Base-by-base conservation (phyloP, 2,113 vertebrate genomes). In the Pantherophis guttatus region DNA sequence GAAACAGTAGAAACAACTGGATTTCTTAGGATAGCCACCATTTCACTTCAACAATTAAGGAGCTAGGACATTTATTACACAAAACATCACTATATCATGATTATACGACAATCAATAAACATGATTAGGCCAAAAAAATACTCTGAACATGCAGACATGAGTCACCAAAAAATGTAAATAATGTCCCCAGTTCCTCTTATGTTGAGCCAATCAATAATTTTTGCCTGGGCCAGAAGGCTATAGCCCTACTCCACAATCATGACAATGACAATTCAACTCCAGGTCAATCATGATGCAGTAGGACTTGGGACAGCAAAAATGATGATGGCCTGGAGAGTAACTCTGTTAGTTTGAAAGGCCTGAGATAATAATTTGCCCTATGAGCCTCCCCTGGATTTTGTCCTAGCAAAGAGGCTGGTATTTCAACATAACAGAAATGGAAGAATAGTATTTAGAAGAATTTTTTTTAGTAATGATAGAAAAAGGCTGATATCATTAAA, bases 271-370 rank as follows among this genome's bases (percentile, higher is more conserved):
- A 85, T 75, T 0, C 3, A 94, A 97, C 96, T 96, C 96, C 93
- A 57, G 87, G 90, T 96, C 90, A 96, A 97, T 97, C 93, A 94
- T 94, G 95, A 97, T 95, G 96, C 94, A 94, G 90, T 95, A 95
- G 55, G 93, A 65, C 65, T 90, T 94, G 11, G 87, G 86, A 92
- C 90, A 70, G 26, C 44, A 58, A 65, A 92, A 94, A 94, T 81
- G 90, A 94, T 39, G 94, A 91, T 0, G 10, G 94, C 93, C 94
- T 93, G 94, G 59, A 65, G 8, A 55, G 70, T 91, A 91, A 96
- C 50, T 91, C 81, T 50, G 90, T 24, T 87, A 94, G 94, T 87
- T 93, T 93, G 93, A 94, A 54, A 95, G 50, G 93, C 54, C 87
- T 44, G 39, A 44, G 39, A 44, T 44, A 44, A 44, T 44, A 44